Evolutionary conservation across 2,797 vertebrate species (phyloP).

Genomic region (Jordanella pulchra): DNA sequence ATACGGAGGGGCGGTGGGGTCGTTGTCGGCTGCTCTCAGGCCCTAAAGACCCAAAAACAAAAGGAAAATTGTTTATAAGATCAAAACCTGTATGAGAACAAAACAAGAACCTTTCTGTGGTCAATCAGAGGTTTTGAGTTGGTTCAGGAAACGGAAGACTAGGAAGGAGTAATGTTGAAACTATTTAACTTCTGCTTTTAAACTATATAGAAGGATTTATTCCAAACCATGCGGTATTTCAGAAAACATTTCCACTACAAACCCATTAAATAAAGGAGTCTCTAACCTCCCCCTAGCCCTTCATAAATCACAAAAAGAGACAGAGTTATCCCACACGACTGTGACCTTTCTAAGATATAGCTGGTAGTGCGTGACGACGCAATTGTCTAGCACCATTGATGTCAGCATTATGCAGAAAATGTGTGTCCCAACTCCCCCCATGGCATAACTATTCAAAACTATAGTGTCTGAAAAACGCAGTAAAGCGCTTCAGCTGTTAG

Average conservation of each 20-base stretch:
- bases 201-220: background rate
- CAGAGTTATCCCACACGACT: background rate
- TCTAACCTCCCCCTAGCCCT: background rate
- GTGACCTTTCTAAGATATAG: too few species aligned
- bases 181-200: background rate
- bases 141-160: background rate
- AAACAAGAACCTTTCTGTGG: background rate
- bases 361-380: too few species aligned
- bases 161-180: background rate
- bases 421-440: background rate
- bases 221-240: background rate
- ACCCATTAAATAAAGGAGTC: background rate
- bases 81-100: background rate
- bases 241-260: background rate
- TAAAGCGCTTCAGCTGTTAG: background rate
- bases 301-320: background rate
- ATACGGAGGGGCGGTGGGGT: slow-evolving; percentile 96
- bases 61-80: background rate
- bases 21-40: slow-evolving; percentile 93
- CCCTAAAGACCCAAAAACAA: slow-evolving; percentile 79
- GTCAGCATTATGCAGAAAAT: background rate
- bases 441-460: too few species aligned
- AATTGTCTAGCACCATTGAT: background rate
- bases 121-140: background rate
- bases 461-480: background rate